These are phyloP conservation scores for Anarsia innoxiella DNA, from an alignment of 2,888 invertebrate genomes.

Conservation along the genomic window DNA sequence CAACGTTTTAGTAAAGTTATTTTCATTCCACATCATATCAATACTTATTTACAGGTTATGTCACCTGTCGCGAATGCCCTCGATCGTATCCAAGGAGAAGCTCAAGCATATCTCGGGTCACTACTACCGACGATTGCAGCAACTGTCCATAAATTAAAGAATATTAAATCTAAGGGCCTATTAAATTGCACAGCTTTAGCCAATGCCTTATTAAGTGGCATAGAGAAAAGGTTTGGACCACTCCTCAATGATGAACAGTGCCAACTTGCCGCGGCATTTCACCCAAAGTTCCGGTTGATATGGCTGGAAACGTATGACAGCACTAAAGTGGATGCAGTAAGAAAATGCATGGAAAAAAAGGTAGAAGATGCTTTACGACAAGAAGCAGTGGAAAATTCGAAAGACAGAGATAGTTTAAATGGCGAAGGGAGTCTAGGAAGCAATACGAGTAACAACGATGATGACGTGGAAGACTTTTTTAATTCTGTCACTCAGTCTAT, in stretches of 20 bases:
- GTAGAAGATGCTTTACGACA: constrained; percentile 24
- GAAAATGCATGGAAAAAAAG: constrained; percentile 20
- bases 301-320: constrained; percentile 22
- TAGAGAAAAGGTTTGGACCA: constrained; percentile 20
- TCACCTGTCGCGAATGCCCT: too few species aligned
- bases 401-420: constrained; percentile 18
- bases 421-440: constrained; percentile 18
- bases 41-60: too few species aligned
- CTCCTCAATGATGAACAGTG: constrained; percentile 22
- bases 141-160: too few species aligned
- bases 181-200: constrained; percentile 19
- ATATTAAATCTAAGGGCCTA: too few species aligned
- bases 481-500: constrained; percentile 20
- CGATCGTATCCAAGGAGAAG: too few species aligned
- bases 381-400: constrained; percentile 21
- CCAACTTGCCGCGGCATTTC: constrained; percentile 23
- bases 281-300: constrained; percentile 18
- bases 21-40: too few species aligned
- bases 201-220: constrained; percentile 24
- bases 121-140: too few species aligned
- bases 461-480: constrained; percentile 21
- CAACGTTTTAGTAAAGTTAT: too few species aligned
- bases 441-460: constrained; percentile 18
- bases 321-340: constrained; percentile 20
- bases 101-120: too few species aligned